Evolutionary conservation across 2,888 invertebrate genomes (phyloP).

Genomic region (Stenodema calcarata): DNA sequence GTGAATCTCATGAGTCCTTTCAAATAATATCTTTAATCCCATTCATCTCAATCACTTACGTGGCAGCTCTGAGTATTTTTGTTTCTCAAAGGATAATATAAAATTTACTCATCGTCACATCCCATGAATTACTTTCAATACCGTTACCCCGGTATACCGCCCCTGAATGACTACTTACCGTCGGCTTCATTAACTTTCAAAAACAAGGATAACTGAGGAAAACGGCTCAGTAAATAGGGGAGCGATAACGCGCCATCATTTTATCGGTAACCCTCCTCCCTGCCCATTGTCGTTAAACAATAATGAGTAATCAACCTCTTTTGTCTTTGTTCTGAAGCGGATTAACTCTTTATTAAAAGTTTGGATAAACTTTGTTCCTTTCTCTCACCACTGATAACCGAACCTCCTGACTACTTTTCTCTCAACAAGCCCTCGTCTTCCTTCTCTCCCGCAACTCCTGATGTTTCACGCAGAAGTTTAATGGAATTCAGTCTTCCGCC

Average conservation of each 20-base stretch:
- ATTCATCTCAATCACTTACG: no score
- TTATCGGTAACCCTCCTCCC: not conserved
- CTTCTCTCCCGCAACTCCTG: not conserved
- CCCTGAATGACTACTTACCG: not conserved
- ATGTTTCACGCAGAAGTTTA: constrained; percentile 26
- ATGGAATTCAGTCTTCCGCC: constrained; percentile 17
- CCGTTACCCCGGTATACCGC: not conserved
- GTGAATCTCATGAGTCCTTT: no score
- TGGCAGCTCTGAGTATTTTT: no score
- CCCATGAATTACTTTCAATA: not conserved
- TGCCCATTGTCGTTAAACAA: not conserved
- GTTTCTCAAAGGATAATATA: no score
- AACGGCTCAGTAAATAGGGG: not conserved
- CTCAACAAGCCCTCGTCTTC: not conserved
- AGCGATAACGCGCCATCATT: not conserved
- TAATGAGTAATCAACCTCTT: constrained; percentile 19
- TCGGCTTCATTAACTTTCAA: not conserved
- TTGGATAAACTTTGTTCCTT: not conserved
- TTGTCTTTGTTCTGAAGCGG: not conserved
- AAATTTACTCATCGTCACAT: not conserved
- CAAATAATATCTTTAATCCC: no score
- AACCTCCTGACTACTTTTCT: not conserved
- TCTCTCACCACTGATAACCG: constrained; percentile 10
- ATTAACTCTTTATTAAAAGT: constrained; percentile 37
- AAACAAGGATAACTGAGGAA: not conserved